These are phyloP conservation scores for Diuraphis noxia DNA, from an alignment of 1,140 invertebrate genomes.

Conservation along the genomic window DNA sequence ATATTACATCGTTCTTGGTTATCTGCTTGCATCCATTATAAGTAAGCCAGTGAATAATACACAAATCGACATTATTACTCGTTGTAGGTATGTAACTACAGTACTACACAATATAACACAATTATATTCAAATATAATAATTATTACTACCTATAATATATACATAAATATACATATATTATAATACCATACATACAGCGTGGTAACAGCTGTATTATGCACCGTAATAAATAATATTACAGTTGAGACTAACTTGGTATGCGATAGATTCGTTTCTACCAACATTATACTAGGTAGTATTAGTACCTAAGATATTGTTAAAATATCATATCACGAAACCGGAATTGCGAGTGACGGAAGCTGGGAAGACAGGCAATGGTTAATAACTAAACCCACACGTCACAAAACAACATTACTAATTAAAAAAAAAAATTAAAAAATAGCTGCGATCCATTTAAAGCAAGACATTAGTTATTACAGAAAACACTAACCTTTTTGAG, in stretches of 20 bases:
- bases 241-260: neutral
- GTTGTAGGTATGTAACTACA: neutral
- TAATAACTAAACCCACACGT: neutral
- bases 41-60: neutral
- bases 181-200: neutral
- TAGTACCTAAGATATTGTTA: neutral
- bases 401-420: neutral
- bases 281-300: neutral
- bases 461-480: too few species aligned
- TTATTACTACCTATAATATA: neutral
- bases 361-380: neutral
- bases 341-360: neutral
- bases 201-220: neutral
- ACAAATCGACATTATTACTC: neutral
- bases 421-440: neutral
- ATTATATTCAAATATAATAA: neutral
- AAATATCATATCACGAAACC: neutral
- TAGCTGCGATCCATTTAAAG: too few species aligned
- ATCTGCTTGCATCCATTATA: constrained; percentile 7
- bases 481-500: too few species aligned
- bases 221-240: neutral
- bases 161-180: too few species aligned
- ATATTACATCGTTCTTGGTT: constrained; percentile 1
- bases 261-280: neutral
- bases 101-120: neutral